Percentiles rank a stretch among this genome's conserved stretches.
Evolutionary conservation across 35 echinoderm and acorn worm genomes (phyloP).

Genomic region (Chiridota heheva): DNA sequence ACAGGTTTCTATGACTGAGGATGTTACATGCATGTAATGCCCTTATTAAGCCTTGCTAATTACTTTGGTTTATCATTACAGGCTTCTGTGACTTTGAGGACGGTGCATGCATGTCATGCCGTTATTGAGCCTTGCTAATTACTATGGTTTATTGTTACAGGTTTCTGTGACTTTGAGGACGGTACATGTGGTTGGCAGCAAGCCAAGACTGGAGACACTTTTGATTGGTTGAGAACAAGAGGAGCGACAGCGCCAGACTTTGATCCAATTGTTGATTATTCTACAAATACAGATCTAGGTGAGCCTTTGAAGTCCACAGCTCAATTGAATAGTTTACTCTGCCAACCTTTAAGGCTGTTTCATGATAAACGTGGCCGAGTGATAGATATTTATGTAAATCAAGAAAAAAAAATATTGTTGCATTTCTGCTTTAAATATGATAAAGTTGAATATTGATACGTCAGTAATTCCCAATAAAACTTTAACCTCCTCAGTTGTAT

Average conservation of each 20-base stretch:
- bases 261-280: conserved; percentile 54
- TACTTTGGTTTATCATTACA: too few species aligned
- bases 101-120: too few species aligned
- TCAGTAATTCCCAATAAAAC: background rate
- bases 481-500: too few species aligned
- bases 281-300: conserved; percentile 13
- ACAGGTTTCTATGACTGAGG: too few species aligned
- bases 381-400: too few species aligned
- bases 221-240: conserved; percentile 64
- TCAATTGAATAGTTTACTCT: conserved; percentile 38
- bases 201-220: conserved; percentile 32
- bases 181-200: conserved; percentile 64
- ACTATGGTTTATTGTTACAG: conserved; percentile 20
- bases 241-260: conserved; percentile 35
- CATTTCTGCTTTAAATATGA: background rate
- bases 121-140: too few species aligned
- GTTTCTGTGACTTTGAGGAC: conserved; percentile 75
- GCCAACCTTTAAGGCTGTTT: conserved; percentile 1
- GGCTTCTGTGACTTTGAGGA: too few species aligned
- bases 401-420: background rate
- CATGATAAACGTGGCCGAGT: too few species aligned
- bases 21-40: too few species aligned
- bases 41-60: too few species aligned
- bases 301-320: background rate
- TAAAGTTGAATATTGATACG: background rate